Conservation (phyloP, 2,113 vertebrate genomes). For the Colaptes auratus region DNA sequence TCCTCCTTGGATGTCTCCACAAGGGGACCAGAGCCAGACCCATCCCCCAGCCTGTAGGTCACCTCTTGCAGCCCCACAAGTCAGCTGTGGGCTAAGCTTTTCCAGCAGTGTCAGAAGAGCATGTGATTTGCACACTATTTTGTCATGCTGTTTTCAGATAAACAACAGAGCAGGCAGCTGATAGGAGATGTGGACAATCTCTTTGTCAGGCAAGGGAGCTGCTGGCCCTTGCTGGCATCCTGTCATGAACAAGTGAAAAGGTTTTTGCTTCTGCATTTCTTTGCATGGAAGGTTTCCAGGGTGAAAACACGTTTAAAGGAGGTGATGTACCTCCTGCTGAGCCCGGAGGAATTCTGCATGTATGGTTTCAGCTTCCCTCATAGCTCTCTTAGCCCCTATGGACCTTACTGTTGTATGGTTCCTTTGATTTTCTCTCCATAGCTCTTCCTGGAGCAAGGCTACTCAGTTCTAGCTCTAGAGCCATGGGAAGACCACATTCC, state of each 20-base stretch:
- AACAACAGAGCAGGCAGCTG: background rate
- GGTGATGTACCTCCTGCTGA: background rate
- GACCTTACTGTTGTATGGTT: background rate
- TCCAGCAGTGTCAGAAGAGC: background rate
- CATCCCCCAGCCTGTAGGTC: background rate
- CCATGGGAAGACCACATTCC: background rate
- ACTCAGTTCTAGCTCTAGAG: background rate
- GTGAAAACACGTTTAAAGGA: background rate
- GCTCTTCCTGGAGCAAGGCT: background rate
- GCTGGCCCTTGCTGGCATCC: conserved; percentile 62
- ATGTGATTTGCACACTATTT: background rate
- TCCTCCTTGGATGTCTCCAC: background rate
- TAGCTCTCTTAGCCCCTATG: background rate
- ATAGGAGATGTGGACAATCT: background rate
- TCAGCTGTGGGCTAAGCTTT: background rate
- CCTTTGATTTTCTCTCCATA: background rate
- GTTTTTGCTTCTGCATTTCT: background rate
- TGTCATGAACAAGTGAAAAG: background rate
- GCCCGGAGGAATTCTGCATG: background rate
- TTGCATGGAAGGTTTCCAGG: background rate
- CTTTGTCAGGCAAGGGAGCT: conserved; percentile 37
- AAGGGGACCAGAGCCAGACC: background rate
- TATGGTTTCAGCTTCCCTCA: background rate
- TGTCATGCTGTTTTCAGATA: background rate
- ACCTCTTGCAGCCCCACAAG: background rate